Base-by-base conservation (phyloP, 2,797 vertebrate species). In the Ammospiza maritima region DNA sequence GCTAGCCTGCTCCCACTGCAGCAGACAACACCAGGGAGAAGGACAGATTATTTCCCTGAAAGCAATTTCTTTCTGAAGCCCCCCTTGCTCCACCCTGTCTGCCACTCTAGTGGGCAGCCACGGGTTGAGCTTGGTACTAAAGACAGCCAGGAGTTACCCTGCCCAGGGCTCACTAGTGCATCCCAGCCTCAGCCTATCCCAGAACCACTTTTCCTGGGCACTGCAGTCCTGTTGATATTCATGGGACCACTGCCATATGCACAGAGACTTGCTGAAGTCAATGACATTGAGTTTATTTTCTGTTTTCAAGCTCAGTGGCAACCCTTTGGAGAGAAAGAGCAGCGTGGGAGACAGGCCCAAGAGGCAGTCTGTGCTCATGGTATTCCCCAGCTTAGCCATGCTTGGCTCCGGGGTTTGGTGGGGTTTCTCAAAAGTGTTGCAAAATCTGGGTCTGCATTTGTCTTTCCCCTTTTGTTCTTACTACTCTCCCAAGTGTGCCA, bases 351-450 rank as follows among this genome's bases (percentile, higher is more conserved):
- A 57, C n/a, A 69, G 38, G 42, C 56, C 30, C 25, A 50, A 44
- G 65, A 73, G 48, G 38, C 53, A 47, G 47, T 81, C 30, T 58
- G 20, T 64, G 32, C 20, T 66, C 11, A 7, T 0, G 0, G 69
- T 71, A 62, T 66, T 54, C 47, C 60, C 65, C 60, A 91, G 60
- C 14, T 66, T 51, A 95, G 40, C 3, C 2, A 27, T 42, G 38
- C 38, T 40, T 44, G 53, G 42, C 34, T 85, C 36, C 7, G 18
- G 17, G 70, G 34, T 86, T 86, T 73, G 22, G 65, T 36, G 44
- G n/a, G 47, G 21, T 34, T 90, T 94, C 85, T 91, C 65, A 57
- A 89, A 93, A 88, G 13, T 10, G n/a, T 57, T 95, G 91, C 74
- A 90, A 94, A 95, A 90, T 57, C 42, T 72, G n/a, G 3, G 25